Conservation (phyloP, 2,113 vertebrate species). For the Promerops cafer region DNA sequence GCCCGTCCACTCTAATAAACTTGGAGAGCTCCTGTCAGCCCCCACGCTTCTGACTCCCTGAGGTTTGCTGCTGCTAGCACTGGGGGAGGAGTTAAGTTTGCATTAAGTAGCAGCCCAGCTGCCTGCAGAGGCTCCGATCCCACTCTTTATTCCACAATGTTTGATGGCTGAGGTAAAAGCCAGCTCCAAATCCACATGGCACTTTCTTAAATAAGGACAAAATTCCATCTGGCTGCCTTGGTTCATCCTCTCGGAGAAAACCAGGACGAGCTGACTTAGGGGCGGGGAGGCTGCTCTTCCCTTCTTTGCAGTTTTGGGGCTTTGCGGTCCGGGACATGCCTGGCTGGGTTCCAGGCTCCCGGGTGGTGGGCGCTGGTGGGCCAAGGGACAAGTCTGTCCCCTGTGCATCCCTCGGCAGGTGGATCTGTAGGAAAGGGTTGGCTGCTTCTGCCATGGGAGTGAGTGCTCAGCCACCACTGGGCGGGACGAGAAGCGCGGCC, state of each 20-base stretch:
- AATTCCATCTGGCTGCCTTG: not conserved
- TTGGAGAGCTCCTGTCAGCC: not conserved
- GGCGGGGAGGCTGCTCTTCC: not conserved
- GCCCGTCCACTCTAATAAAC: not conserved
- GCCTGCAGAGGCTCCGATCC: not conserved
- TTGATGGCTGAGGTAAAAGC: not conserved
- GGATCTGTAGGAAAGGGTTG: not conserved
- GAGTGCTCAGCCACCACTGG: not conserved
- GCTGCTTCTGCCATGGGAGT: not conserved
- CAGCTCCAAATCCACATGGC: not conserved
- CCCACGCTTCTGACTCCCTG: fast-evolving
- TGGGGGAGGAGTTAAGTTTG: not conserved
- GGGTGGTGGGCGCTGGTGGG: not conserved
- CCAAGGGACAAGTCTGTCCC: not conserved
- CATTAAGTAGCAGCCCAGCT: not conserved
- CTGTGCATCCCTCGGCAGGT: not conserved
- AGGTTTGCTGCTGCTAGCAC: not conserved
- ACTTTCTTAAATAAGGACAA: not conserved
- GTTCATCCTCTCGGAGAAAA: not conserved
- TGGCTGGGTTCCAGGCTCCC: not conserved
- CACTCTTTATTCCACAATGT: not conserved
- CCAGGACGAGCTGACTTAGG: not conserved
- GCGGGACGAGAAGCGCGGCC: not conserved
- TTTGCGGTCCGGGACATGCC: fast-evolving
- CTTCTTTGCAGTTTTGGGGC: not conserved